These are phyloP conservation scores for Sciurus niger DNA, from an alignment of 2,113 vertebrate genomes.

Conservation along the genomic window DNA sequence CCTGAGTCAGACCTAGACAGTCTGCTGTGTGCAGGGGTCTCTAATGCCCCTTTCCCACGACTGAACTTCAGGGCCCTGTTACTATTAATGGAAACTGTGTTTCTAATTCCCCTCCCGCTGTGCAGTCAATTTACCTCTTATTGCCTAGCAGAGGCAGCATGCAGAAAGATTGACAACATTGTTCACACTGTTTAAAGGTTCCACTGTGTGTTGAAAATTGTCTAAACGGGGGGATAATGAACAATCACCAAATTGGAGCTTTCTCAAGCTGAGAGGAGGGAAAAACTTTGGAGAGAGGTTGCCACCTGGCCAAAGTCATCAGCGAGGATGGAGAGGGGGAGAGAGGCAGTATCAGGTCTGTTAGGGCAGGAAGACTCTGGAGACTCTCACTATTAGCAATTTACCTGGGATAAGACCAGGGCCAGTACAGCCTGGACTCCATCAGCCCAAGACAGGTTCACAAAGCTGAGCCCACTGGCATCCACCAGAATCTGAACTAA, in stretches of 20 bases:
- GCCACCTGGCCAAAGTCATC: background rate
- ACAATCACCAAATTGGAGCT: slow-evolving; percentile 72
- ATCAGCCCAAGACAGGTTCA: background rate
- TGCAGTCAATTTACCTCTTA: slow-evolving; percentile 76
- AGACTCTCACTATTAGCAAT: background rate
- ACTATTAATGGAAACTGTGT: slow-evolving; percentile 71
- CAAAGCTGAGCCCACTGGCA: background rate
- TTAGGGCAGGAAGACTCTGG: background rate
- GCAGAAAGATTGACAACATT: slow-evolving; percentile 75
- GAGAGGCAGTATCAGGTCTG: background rate
- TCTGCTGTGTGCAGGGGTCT: background rate
- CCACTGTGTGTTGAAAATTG: slow-evolving; percentile 77
- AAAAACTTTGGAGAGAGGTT: slow-evolving; percentile 48
- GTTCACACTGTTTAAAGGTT: slow-evolving; percentile 81
- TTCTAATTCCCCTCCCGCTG: slow-evolving; percentile 65
- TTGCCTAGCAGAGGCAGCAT: slow-evolving; percentile 52
- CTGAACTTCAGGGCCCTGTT: slow-evolving; percentile 22
- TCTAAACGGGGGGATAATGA: slow-evolving; percentile 80
- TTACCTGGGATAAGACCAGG: background rate
- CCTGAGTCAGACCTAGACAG: background rate
- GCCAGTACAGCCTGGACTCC: too few species aligned
- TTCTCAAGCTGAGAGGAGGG: slow-evolving; percentile 64
- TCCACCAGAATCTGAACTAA: too few species aligned
- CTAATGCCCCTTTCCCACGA: background rate
- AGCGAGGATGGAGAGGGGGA: background rate